phyloP scores from a whole-genome alignment of 2,797 vertebrate genomes.

The Cuniculus paca region DNA sequence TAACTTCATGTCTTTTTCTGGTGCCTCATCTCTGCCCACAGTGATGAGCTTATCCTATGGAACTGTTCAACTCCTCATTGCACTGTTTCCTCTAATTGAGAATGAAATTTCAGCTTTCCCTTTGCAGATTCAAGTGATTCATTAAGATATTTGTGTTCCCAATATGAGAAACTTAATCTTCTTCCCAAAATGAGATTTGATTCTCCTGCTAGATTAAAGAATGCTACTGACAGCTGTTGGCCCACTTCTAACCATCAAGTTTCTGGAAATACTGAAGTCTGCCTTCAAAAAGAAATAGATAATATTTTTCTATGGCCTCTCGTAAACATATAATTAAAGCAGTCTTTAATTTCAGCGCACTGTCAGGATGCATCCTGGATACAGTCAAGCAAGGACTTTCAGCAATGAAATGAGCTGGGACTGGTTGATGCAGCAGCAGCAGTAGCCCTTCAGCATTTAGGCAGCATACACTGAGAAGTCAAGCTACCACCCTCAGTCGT shows the following conservation, averaged over 20 bases:
- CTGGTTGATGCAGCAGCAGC: too few relatives aligned
- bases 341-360: neutral
- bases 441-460: neutral
- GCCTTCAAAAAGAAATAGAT: neutral
- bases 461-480: rapidly evolving
- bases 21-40: neutral
- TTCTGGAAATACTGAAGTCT: neutral
- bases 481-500: neutral
- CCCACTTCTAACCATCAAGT: neutral
- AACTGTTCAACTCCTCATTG: neutral
- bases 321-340: neutral
- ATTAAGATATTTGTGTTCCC: neutral
- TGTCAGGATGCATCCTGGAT: neutral
- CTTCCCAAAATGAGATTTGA: neutral
- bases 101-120: neutral
- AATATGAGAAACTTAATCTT: neutral
- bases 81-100: neutral
- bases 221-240: neutral
- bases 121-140: neutral
- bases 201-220: neutral
- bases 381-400: neutral
- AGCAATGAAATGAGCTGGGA: neutral
- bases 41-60: rapidly evolving
- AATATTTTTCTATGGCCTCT: neutral
- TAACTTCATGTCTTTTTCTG: neutral